Evolutionary conservation across 2,113 vertebrate species (phyloP).

Genomic region (Vulpes vulpes): DNA sequence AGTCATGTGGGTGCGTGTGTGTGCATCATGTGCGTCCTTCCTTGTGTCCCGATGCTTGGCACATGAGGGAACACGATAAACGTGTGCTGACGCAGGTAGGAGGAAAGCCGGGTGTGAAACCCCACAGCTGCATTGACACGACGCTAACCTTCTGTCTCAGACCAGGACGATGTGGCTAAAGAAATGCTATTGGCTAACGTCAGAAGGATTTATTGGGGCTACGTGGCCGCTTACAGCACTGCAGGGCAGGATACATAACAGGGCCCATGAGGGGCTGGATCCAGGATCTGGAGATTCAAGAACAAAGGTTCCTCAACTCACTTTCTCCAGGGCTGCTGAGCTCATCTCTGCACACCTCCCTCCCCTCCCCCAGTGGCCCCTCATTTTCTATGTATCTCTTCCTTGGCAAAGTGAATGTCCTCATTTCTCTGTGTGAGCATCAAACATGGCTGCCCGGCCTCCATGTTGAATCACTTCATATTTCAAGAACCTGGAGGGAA

Average conservation of each 20-base stretch:
- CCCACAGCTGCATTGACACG: not conserved
- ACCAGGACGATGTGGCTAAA: fast-evolving
- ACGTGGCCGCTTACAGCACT: not conserved
- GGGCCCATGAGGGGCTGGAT: not conserved
- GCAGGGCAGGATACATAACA: not conserved
- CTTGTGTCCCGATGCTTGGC: too few relatives aligned
- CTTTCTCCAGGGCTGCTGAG: not conserved
- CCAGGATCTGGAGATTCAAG: too few relatives aligned
- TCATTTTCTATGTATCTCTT: not conserved
- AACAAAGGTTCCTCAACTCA: too few relatives aligned
- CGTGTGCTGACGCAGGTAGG: not conserved
- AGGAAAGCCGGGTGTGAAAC: not conserved
- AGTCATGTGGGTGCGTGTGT: fast-evolving
- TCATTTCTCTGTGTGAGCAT: not conserved
- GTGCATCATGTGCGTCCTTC: fast-evolving
- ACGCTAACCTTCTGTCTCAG: not conserved
- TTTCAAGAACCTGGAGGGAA: not conserved
- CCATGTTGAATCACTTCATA: not conserved
- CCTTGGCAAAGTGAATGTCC: not conserved
- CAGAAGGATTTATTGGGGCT: not conserved
- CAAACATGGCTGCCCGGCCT: not conserved
- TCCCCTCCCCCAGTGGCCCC: not conserved
- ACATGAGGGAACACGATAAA: fast-evolving
- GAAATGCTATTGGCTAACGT: not conserved
- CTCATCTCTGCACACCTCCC: not conserved